Evolutionary conservation across 2,888 invertebrate genomes (phyloP).

Genomic region (Xestoiulus laeticollis): DNA sequence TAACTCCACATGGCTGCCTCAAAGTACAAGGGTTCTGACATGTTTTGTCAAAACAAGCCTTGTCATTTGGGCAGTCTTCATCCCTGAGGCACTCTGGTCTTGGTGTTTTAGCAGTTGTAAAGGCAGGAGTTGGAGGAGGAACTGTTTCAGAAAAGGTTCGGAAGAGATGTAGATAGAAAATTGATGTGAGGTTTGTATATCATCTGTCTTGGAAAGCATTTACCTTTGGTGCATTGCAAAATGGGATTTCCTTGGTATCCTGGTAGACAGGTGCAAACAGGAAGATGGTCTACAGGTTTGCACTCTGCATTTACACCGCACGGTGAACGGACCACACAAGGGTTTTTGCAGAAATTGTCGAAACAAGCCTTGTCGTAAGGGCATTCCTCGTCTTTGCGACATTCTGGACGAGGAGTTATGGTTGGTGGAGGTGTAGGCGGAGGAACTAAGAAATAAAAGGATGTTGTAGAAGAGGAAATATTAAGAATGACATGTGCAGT

Average conservation of each 20-base stretch:
- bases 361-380: conserved; percentile 81
- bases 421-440: conserved; percentile 47
- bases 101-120: background rate
- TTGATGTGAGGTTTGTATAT: no score
- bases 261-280: conserved; percentile 46
- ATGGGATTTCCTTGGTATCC: conserved; percentile 76
- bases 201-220: background rate
- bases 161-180: background rate
- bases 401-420: conserved; percentile 70
- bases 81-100: conserved; percentile 55
- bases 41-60: conserved; percentile 80
- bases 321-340: conserved; percentile 75
- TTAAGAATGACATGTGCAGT: no score
- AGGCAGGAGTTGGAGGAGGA: background rate
- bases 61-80: conserved; percentile 68
- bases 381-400: conserved; percentile 81
- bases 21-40: conserved; percentile 77
- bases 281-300: conserved; percentile 36
- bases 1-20: conserved; percentile 77
- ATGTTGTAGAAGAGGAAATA: conserved; percentile 71
- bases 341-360: conserved; percentile 84
- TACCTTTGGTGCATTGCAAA: conserved; percentile 69
- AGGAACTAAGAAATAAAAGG: conserved; percentile 69
- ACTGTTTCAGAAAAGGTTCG: background rate
- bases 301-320: conserved; percentile 78